Percentiles rank a stretch among this genome's conserved stretches.
These are phyloP conservation scores for Nibea albiflora DNA, from an alignment of 2,113 vertebrate genomes.

Conservation along the genomic window DNA sequence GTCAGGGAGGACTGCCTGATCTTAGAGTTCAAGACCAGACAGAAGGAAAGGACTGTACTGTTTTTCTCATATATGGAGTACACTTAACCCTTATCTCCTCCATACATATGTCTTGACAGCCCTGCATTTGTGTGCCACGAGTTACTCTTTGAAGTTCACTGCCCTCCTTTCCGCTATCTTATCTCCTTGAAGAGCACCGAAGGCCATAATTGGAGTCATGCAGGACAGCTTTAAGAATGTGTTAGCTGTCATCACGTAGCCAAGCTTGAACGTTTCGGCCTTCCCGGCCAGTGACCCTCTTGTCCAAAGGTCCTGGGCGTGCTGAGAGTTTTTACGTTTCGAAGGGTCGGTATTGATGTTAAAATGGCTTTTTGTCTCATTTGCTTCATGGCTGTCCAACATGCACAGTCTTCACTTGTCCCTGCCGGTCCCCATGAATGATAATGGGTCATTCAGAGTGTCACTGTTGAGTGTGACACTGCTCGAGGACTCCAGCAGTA, in stretches of 20 bases:
- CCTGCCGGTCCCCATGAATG: slow-evolving; percentile 50
- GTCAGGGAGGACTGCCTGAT: slow-evolving; percentile 14
- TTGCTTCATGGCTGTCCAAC: not conserved
- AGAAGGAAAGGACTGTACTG: not conserved
- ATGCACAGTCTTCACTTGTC: slow-evolving; percentile 29
- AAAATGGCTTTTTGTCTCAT: slow-evolving; percentile 40
- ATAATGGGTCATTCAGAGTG: slow-evolving; percentile 61
- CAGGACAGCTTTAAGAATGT: slow-evolving; percentile 32
- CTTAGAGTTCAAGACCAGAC: slow-evolving; percentile 3
- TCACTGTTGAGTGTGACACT: slow-evolving; percentile 21
- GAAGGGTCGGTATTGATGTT: slow-evolving; percentile 4
- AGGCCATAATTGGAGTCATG: slow-evolving; percentile 25
- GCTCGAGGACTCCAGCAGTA: slow-evolving; percentile 27
- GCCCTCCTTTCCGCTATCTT: slow-evolving; percentile 30
- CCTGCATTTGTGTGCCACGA: not conserved
- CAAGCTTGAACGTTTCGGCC: not conserved
- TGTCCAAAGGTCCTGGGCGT: not conserved
- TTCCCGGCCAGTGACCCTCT: slow-evolving; percentile 6
- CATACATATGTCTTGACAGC: slow-evolving; percentile 9
- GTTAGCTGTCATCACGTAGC: slow-evolving; percentile 39
- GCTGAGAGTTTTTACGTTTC: slow-evolving; percentile 16
- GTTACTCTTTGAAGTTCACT: slow-evolving; percentile 13
- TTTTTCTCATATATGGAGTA: not conserved
- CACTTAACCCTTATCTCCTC: not conserved
- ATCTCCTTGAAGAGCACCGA: slow-evolving; percentile 38